A percentile compares a stretch with the other conserved stretches of the same genome.
phyloP scores from a whole-genome alignment of 2,113 vertebrate genomes.

The Microcebus griseorufus region DNA sequence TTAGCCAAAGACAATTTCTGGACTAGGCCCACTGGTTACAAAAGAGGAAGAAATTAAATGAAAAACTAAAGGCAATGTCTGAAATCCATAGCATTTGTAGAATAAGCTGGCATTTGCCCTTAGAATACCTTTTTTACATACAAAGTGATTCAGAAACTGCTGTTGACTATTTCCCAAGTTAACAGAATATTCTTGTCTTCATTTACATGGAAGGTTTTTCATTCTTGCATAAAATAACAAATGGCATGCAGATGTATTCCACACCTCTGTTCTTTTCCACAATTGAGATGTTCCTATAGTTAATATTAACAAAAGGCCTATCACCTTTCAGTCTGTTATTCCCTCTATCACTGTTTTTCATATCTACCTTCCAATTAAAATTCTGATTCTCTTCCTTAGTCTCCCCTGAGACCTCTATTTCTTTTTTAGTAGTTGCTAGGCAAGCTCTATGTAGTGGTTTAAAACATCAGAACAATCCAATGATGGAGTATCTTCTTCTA shows the following conservation, averaged over 20 bases:
- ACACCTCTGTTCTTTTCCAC: neutral
- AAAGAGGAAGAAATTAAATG: neutral
- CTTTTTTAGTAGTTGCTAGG: constrained; percentile 33
- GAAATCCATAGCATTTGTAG: neutral
- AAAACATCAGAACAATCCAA: neutral
- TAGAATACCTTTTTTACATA: neutral
- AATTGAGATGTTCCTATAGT: neutral
- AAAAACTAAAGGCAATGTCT: constrained; percentile 3
- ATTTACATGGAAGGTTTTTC: neutral
- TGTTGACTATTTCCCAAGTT: neutral
- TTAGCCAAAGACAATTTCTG: neutral
- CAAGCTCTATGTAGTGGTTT: neutral
- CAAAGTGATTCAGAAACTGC: constrained; percentile 28
- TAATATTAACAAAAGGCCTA: constrained; percentile 27
- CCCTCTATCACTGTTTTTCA: constrained; percentile 48
- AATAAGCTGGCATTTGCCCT: neutral
- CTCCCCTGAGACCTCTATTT: constrained; percentile 7
- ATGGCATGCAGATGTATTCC: neutral
- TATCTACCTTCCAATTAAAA: constrained; percentile 54
- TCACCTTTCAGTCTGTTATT: constrained; percentile 34
- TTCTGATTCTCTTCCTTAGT: constrained; percentile 50
- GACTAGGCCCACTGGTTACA: neutral
- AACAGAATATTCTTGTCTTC: neutral
- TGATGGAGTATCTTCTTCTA: neutral
- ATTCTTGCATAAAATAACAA: neutral